These are phyloP conservation scores for Malurus splendens DNA, from an alignment of 2,797 vertebrate species.

Conservation along the genomic window DNA sequence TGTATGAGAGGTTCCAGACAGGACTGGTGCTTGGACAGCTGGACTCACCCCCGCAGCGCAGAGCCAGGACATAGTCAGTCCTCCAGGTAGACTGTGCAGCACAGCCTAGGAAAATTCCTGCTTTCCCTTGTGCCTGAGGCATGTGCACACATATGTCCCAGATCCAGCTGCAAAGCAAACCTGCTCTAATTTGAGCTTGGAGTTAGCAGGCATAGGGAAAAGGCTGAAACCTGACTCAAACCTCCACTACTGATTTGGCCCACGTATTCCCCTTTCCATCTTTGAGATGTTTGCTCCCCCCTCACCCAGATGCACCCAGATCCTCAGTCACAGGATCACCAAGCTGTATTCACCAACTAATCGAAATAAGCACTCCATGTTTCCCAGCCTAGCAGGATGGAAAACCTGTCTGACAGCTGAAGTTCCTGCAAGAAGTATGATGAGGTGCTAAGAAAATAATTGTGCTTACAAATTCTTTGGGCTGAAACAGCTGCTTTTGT, in stretches of 20 bases:
- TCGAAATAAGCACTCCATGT: background rate
- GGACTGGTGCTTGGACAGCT: background rate
- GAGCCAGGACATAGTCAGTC: background rate
- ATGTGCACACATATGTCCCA: background rate
- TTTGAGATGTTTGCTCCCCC: background rate
- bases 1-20: background rate
- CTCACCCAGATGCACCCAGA: background rate
- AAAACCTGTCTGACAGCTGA: constrained; percentile 28
- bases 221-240: background rate
- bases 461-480: constrained; percentile 31
- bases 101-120: constrained; percentile 1
- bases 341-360: background rate
- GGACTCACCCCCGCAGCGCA: fast-evolving
- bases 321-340: background rate
- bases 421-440: constrained; percentile 30
- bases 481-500: constrained; percentile 42
- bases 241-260: background rate
- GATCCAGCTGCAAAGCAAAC: background rate
- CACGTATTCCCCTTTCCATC: background rate
- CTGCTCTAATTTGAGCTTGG: background rate
- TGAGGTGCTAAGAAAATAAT: constrained; percentile 59
- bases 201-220: background rate
- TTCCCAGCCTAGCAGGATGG: background rate
- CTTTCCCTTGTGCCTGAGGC: background rate
- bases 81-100: background rate